Evolutionary conservation across 2,113 vertebrate species (phyloP), one percentile per base, ranked within the genome.

Genomic region (Passer domesticus): DNA sequence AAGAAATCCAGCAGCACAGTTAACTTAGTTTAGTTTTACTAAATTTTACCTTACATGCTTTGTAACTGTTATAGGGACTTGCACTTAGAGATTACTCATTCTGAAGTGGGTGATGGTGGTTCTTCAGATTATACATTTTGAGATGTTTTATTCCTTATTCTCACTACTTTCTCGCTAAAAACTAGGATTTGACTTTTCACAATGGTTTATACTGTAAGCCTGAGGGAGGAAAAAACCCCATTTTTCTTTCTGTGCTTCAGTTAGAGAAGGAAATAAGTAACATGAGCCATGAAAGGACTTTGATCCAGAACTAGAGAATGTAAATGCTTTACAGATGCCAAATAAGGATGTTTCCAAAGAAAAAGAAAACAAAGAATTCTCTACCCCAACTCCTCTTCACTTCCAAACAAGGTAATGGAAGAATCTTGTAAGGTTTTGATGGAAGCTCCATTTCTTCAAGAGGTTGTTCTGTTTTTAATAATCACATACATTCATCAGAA

Each of bases 291-390:
- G 91, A 94, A 96, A 95, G 74, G 90, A 95, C 94, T 96, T 95
- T 96, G 94, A 97, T 96, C 95, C 95, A 97, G 92, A 95, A 92
- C 76, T 35, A 92, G 92, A 84, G 96, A 96, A 97, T 96, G 94
- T 94, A 97, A 97, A 97, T 97, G 87, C 94, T 94, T 97, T 96
- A 95, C 97, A 97, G 96, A 97, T 97, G 97, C 95, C 95, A 97
- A 96, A 96, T 94, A 96, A 92, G 96, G 95, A 96, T 79, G 66
- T 95, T 97, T 96, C 78, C 72, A 94, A 95, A 93, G 81, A 85
- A 95, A 95, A 93, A 82, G 85, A 94, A 95, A 96, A 95, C 89
- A 88, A 92, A 87, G 72, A 62, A 86, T 72, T 92, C 69, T 75
- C 75, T 96, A 67, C 70, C 52, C 77, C 49, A 87, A 64, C 39